A percentile compares a stretch with the other conserved stretches of the same genome.
Conservation (phyloP, 2,797 vertebrate species). For the Chloroceryle inda region DNA sequence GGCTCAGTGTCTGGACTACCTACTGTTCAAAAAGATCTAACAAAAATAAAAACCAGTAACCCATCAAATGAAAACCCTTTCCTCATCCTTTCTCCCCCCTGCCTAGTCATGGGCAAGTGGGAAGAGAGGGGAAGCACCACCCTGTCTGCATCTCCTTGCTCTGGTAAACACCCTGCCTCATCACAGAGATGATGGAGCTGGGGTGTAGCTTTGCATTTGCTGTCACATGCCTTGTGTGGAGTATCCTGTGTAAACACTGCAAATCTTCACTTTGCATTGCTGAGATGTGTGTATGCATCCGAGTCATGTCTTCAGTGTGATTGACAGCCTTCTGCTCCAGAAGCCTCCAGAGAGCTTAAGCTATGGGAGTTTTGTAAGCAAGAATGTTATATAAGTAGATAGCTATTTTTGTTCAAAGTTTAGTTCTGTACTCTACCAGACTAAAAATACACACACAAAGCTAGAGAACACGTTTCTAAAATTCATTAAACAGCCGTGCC, state of each 20-base stretch:
- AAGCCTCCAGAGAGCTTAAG: not conserved
- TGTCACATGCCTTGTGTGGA: fast-evolving
- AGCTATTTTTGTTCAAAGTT: conserved; percentile 79
- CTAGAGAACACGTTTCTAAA: conserved; percentile 68
- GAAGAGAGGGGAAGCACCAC: not conserved
- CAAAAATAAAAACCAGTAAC: not conserved
- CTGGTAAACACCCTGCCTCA: not conserved
- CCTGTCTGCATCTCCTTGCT: not conserved
- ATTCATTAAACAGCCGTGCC: conserved; percentile 56
- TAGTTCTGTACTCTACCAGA: not conserved
- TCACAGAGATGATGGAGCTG: fast-evolving
- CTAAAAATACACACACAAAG: conserved; percentile 78
- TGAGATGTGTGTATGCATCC: fast-evolving
- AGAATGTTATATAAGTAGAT: conserved; percentile 73
- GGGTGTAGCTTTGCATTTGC: not conserved
- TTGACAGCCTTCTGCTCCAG: conserved; percentile 28
- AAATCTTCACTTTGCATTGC: not conserved
- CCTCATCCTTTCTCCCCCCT: not conserved
- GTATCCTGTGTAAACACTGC: not conserved
- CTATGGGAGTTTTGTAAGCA: conserved; percentile 36
- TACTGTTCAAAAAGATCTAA: not conserved
- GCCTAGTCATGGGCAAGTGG: not conserved
- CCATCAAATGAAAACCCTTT: not conserved
- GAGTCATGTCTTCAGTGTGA: not conserved
- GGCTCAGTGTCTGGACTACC: not conserved